Percentiles rank a stretch among this genome's conserved stretches.
Evolutionary conservation across 92 coral and sea anemone genomes (phyloP).

Genomic region (Isaurus tuberculatus): DNA sequence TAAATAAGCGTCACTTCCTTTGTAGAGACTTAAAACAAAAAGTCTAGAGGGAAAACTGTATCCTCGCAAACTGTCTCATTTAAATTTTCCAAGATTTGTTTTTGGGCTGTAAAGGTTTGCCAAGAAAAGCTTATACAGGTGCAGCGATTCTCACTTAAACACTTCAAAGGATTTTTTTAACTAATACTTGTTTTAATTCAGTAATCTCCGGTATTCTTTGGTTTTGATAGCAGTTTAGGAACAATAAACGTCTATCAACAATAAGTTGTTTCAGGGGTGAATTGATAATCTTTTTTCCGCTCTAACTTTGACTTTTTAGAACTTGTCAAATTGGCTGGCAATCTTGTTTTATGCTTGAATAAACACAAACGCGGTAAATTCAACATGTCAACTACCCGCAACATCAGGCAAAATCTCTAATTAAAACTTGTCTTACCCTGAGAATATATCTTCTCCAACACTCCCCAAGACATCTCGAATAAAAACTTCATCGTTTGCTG

Average conservation of each 20-base stretch:
- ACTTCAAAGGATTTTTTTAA: not conserved
- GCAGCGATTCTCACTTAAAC: constrained; percentile 33
- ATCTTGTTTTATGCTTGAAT: not conserved
- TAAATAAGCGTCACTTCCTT: constrained; percentile 21
- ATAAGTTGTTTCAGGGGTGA: not conserved
- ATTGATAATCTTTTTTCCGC: not conserved
- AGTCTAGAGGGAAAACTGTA: not conserved
- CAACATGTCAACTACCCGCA: constrained; percentile 35
- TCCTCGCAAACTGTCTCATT: not conserved
- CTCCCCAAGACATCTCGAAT: constrained; percentile 88
- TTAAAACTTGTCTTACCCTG: constrained; percentile 76
- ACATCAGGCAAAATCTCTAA: not conserved
- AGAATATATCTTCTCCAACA: constrained; percentile 86
- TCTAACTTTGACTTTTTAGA: not conserved
- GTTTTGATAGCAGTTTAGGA: constrained; percentile 18
- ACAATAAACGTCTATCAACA: constrained; percentile 14
- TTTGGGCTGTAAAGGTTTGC: not conserved
- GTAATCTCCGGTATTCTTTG: constrained; percentile 26
- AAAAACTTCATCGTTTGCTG: constrained; percentile 67
- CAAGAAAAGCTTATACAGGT: constrained; percentile 19
- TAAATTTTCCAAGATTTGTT: not conserved
- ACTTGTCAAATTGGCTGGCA: constrained; percentile 16
- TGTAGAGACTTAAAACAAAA: not conserved
- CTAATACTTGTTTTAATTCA: not conserved
- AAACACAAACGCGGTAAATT: constrained; percentile 46